Base-by-base conservation (phyloP, 2,113 vertebrate genomes). In the Nestor notabilis region DNA sequence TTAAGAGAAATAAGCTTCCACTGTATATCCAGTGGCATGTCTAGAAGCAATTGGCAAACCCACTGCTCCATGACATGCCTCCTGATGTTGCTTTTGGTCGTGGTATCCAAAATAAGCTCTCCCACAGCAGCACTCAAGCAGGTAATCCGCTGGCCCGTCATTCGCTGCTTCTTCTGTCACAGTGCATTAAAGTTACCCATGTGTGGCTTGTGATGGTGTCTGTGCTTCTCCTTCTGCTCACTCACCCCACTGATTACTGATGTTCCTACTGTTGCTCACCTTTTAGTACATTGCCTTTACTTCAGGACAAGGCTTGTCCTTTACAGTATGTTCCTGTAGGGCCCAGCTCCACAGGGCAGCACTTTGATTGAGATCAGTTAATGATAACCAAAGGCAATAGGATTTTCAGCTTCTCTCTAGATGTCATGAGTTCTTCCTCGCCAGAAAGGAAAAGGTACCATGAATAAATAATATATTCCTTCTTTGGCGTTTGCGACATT, bases 101-200 rank as follows among this genome's bases (percentile, higher is more conserved):
- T 18, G 31, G 35, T 83, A 35, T 75, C 71, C 37, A 80, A 66
- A 85, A 64, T 25, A 68, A 92, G n/a, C 23, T 91, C 21, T 79
- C 56, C 41, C 55, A n/a, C 1, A 1, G 65, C 37, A 83, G 72
- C 70, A 84, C 49, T 37, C 47, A 76, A 53, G 50, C 65, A 68
- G 60, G 11, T 77, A 17, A 49, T 66, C 41, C 81, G 37, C 46
- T 87, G 41, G 37, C 31, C 21, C 1, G 10, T 55, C 63, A 13
- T 14, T 65, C 0, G 0, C 39, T 76, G 44, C 77, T 56, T 6
- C 77, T 23, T 44, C 55, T 70, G 39, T 52, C 0, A 0, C 50
- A 86, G 49, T 27, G 71, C 64, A 14, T 80, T 33, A 47, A 55
- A 83, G 31, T 37, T 29, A 23, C 1, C 1, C 13, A 0, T 1